A percentile compares a stretch with the other conserved stretches of the same genome.
Evolutionary conservation across 2,797 vertebrate species (phyloP).

Genomic region (Cossypha caffra): DNA sequence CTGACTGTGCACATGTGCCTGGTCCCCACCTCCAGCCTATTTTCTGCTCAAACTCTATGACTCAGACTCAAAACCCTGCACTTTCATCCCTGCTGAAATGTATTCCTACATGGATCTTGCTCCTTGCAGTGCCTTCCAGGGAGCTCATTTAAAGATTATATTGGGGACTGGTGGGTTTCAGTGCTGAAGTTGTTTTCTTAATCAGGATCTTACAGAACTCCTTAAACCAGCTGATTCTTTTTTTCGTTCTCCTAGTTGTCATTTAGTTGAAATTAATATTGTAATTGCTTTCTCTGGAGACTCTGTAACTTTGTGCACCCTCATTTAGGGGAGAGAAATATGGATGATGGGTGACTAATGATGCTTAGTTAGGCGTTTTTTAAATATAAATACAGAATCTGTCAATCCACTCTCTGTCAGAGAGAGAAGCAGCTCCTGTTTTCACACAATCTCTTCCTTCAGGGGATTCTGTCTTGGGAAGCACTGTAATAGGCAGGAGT

Average conservation of each 20-base stretch:
- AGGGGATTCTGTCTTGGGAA: conserved; percentile 52
- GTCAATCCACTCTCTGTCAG: conserved; percentile 16
- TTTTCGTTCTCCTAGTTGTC: not conserved
- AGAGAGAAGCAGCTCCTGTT: conserved; percentile 25
- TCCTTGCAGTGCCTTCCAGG: not conserved
- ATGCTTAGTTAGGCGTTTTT: conserved; percentile 51
- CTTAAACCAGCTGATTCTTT: not conserved
- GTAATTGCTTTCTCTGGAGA: conserved; percentile 32
- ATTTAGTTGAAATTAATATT: conserved; percentile 35
- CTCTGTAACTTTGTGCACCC: not conserved
- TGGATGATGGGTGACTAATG: conserved; percentile 36
- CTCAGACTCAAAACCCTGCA: not conserved
- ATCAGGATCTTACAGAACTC: not conserved
- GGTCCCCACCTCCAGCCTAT: fast-evolving
- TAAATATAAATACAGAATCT: conserved; percentile 46
- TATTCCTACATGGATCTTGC: not conserved
- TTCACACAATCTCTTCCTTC: conserved; percentile 42
- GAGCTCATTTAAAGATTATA: not conserved
- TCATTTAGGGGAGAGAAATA: not conserved
- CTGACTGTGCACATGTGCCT: fast-evolving
- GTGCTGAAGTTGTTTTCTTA: not conserved
- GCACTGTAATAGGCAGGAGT: conserved; percentile 30
- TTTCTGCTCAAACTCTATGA: not conserved
- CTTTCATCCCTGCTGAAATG: not conserved
- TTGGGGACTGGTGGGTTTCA: not conserved